phyloP scores from a whole-genome alignment of 2,797 vertebrate species.

The Moxostoma hubbsi region DNA sequence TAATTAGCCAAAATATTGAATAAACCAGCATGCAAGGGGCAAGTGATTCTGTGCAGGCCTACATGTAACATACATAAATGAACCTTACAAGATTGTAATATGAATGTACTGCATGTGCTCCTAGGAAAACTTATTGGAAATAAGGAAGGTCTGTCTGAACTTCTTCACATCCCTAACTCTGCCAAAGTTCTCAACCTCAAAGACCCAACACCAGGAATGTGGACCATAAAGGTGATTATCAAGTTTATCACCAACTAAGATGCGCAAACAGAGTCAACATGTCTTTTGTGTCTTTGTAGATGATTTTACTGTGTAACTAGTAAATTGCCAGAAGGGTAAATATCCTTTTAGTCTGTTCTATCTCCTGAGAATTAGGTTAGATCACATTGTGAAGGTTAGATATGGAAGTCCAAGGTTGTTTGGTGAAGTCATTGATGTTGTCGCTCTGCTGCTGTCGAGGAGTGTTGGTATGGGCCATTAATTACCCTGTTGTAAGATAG shows the following conservation, averaged over 20 bases:
- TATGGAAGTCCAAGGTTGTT: too few species aligned
- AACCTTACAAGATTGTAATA: neutral
- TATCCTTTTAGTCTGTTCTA: too few species aligned
- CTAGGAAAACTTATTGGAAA: conserved; percentile 86
- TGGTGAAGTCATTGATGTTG: too few species aligned
- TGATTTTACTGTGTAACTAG: conserved; percentile 15
- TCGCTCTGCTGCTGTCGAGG: too few species aligned
- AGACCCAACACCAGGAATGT: conserved; percentile 91
- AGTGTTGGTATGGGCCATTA: too few species aligned
- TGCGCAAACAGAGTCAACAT: conserved; percentile 24
- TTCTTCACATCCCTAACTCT: conserved; percentile 97
- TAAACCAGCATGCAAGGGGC: too few species aligned
- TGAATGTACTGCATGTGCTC: conserved; percentile 10
- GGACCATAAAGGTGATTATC: conserved; percentile 93
- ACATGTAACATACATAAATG: neutral
- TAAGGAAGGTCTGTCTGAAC: conserved; percentile 89
- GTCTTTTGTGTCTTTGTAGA: conserved; percentile 37
- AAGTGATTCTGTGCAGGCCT: neutral
- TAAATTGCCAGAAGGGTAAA: conserved; percentile 14
- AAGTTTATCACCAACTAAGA: conserved; percentile 36
- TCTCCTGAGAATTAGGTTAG: too few species aligned
- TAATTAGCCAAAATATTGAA: too few species aligned
- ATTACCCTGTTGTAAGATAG: neutral
- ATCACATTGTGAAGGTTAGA: too few species aligned
- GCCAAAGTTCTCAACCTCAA: conserved; percentile 95